Conservation (phyloP, 2,888 invertebrate species). For the Hetaerina titia region DNA sequence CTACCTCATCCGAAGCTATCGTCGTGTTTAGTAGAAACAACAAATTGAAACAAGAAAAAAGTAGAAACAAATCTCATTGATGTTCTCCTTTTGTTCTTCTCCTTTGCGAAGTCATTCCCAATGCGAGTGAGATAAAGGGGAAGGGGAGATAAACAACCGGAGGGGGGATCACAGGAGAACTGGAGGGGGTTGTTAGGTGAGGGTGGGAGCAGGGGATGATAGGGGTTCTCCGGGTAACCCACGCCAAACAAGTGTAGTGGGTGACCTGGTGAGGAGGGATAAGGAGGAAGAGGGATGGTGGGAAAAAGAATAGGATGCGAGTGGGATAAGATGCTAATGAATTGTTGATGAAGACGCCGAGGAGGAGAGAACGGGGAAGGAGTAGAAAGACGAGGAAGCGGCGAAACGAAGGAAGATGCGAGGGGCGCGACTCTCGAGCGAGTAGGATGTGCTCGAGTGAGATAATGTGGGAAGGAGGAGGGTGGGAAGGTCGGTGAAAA, state of each 20-base stretch:
- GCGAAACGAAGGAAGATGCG: neutral
- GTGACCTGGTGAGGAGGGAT: neutral
- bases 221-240: constrained; percentile 17
- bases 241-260: constrained; percentile 37
- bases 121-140: neutral
- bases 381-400: neutral
- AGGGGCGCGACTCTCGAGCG: neutral
- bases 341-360: neutral
- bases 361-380: neutral
- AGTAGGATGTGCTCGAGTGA: neutral
- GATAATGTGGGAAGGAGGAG: neutral
- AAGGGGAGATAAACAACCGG: neutral
- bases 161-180: neutral
- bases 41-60: too few species aligned
- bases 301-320: neutral
- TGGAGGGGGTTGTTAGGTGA: neutral
- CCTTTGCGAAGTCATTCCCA: neutral
- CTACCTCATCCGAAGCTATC: neutral
- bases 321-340: constrained; percentile 45
- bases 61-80: neutral
- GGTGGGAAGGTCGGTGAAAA: neutral
- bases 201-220: neutral
- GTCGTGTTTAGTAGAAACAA: neutral
- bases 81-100: neutral
- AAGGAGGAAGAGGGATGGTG: neutral